A percentile compares a stretch with the other conserved stretches of the same genome.
These are phyloP conservation scores for Trichoplusia ni DNA, from an alignment of 1,140 invertebrate species.

Conservation along the genomic window DNA sequence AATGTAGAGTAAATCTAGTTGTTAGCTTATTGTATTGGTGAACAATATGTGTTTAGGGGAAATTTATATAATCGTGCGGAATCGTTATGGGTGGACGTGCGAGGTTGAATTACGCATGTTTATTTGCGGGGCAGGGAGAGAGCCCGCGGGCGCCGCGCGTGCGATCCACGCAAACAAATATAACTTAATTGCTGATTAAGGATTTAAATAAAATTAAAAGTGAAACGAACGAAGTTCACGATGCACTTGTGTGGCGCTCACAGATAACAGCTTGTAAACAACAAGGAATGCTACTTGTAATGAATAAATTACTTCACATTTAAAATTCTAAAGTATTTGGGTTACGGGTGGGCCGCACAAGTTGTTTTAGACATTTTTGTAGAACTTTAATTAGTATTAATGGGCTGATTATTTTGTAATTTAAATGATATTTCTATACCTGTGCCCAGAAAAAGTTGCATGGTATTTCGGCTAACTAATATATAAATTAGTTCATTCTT, in stretches of 20 bases:
- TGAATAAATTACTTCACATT: neutral
- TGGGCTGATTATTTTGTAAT: no score
- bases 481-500: no score
- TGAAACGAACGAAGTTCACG: neutral
- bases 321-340: neutral
- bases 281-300: conserved; percentile 4
- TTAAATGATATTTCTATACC: no score
- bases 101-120: conserved; percentile 36
- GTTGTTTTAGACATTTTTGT: no score
- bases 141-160: conserved; percentile 45
- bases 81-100: conserved; percentile 30
- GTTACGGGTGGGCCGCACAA: no score
- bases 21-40: conserved; percentile 17
- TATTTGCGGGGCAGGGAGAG: neutral
- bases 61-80: conserved; percentile 41
- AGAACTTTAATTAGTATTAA: no score
- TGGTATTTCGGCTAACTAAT: no score
- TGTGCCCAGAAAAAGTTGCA: no score
- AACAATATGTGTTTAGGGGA: conserved; percentile 9
- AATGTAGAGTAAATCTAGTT: neutral
- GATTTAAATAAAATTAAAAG: conserved; percentile 22
- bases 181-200: conserved; percentile 50
- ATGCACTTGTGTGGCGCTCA: neutral
- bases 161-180: conserved; percentile 36
- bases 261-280: conserved; percentile 9